Evolutionary conservation across 2,888 invertebrate species (phyloP).

Genomic region (Podabrus alpinus): DNA sequence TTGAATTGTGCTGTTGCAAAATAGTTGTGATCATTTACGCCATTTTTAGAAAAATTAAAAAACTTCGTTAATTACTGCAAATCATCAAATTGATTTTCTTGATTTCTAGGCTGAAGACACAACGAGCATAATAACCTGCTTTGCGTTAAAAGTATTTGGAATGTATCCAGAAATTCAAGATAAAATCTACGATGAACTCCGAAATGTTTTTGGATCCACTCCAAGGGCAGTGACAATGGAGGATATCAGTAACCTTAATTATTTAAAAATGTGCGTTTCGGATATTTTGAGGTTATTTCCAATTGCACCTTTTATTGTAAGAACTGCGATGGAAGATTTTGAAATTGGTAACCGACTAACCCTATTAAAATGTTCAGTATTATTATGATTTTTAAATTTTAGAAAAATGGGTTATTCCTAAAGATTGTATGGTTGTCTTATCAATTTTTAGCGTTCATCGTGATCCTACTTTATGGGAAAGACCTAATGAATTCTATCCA

Average conservation of each 20-base stretch:
- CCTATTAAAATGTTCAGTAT: not conserved
- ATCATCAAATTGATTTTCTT: too few relatives aligned
- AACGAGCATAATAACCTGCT: conserved; percentile 35
- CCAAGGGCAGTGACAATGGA: not conserved
- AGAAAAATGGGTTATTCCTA: conserved; percentile 32
- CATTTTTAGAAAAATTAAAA: too few relatives aligned
- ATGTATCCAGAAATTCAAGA: conserved; percentile 4
- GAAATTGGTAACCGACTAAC: conserved; percentile 34
- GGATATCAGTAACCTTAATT: conserved; percentile 12
- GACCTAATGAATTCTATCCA: conserved; percentile 46
- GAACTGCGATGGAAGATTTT: conserved; percentile 38
- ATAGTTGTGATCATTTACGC: too few relatives aligned
- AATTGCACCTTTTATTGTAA: conserved; percentile 41
- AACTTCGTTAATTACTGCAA: too few relatives aligned
- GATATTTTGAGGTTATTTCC: conserved; percentile 43
- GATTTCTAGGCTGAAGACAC: conserved; percentile 47
- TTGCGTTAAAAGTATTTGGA: not conserved
- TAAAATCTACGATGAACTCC: conserved; percentile 32
- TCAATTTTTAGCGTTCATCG: conserved; percentile 43
- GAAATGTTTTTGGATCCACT: conserved; percentile 22
- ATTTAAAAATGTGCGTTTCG: conserved; percentile 43
- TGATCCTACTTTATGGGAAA: conserved; percentile 42
- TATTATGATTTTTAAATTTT: not conserved
- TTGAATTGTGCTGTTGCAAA: too few relatives aligned
- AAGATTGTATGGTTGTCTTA: conserved; percentile 37